A percentile compares a stretch with the other conserved stretches of the same genome.
These are phyloP conservation scores for Oligia fasciuncula DNA, from an alignment of 2,888 invertebrate genomes.

Conservation along the genomic window DNA sequence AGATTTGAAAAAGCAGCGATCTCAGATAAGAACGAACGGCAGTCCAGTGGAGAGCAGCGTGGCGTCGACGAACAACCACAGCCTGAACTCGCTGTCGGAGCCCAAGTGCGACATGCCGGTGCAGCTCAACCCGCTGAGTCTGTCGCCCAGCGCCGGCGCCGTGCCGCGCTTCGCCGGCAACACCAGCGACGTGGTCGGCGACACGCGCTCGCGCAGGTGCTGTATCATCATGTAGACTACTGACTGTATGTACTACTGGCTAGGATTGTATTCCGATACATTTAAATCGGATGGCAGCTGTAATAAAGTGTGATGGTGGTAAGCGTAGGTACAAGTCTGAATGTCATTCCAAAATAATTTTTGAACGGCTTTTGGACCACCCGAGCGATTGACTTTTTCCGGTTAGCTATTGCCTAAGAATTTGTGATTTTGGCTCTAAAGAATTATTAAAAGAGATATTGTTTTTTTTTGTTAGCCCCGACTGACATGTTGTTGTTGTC, in stretches of 20 bases:
- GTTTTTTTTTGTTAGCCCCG: conserved; percentile 36
- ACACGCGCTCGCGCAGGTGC: conserved; percentile 92
- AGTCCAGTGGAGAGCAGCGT: conserved; percentile 87
- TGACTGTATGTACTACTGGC: background rate
- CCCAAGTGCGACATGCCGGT: conserved; percentile 85
- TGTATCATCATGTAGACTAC: conserved; percentile 92
- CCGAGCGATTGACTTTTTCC: conserved; percentile 54
- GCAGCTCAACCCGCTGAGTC: conserved; percentile 83
- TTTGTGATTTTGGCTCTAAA: conserved; percentile 54
- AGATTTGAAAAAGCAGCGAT: conserved; percentile 97
- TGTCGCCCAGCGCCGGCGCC: conserved; percentile 82
- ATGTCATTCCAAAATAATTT: conserved; percentile 82
- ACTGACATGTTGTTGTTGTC: conserved; percentile 44
- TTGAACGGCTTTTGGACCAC: conserved; percentile 60
- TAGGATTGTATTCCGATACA: conserved; percentile 5
- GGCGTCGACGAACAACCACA: conserved; percentile 85
- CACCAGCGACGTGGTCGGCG: conserved; percentile 94
- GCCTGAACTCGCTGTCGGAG: conserved; percentile 86
- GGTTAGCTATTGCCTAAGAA: conserved; percentile 45
- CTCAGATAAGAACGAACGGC: conserved; percentile 93
- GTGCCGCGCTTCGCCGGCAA: conserved; percentile 92
- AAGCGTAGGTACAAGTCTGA: conserved; percentile 80
- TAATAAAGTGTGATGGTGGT: conserved; percentile 57
- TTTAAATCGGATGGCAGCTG: conserved; percentile 31
- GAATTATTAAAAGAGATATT: conserved; percentile 32